Base-by-base conservation (phyloP, 2,888 invertebrate species). In the Eupithecia pulchellata region DNA sequence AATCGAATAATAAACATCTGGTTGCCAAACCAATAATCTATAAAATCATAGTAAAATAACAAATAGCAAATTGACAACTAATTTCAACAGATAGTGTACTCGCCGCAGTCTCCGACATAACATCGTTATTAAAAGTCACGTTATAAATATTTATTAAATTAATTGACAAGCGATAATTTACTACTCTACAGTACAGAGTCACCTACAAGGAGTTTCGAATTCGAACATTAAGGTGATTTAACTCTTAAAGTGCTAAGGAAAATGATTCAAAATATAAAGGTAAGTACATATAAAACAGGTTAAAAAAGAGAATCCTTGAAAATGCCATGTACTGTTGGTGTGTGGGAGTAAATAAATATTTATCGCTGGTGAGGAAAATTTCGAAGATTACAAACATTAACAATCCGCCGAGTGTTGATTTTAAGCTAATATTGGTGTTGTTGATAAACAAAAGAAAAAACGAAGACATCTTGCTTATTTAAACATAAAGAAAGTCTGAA, bases 111-210 rank as follows among this genome's bases (percentile, higher is more conserved):
- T 34, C 47, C 27, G 60, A 69, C 60, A 52, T 64, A 58, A 68
- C 58, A 64, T 69, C 60, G 60, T 60, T 69, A 60, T 64, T 60
- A 52, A 60, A 36, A 63, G 32, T 47, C 64, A 60, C 63, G 34
- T 47, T 64, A 64, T 60, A 64, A 64, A 64, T 69, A 69, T 65
- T 58, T 32, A 64, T 69, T 68, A 34, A 69, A 65, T 60, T 64
- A 36, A 64, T 60, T 34, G 64, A 60, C 64, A 69, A 27, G 20
- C 60, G 30, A 64, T 64, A 58, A 58, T 60, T 64, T 64, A 69
- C 34, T 27, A 27, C 25, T 13, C 47, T 52, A 30, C 34, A 30
- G 32, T 25, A 25, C 32, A n/a, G 39, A 61, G 47, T 52, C 52
- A 52, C 20, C 58, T 25, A 66, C 42, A 52, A 52, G 17, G 58